Base-by-base conservation (phyloP, 2,888 invertebrate genomes). In the Hofmannophila pseudospretella region DNA sequence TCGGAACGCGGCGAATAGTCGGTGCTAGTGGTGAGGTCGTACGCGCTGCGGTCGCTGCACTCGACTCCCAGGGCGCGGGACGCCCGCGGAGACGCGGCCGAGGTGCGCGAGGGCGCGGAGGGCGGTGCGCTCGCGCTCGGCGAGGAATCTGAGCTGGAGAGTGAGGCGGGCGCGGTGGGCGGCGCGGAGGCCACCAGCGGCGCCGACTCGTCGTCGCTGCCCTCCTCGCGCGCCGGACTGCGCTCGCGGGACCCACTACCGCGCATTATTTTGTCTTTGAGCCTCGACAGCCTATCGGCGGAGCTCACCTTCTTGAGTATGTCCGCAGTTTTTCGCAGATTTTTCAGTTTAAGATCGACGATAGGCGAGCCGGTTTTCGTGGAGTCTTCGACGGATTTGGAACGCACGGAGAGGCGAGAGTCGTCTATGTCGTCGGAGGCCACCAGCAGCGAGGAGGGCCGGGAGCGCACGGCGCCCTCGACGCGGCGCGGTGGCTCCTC, bases 121-220 rank as follows among this genome's bases (percentile, higher is more conserved):
- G n/a, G n/a, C n/a, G n/a, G n/a, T n/a, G n/a, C n/a, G n/a, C n/a
- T n/a, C n/a, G n/a, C n/a, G n/a, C n/a, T n/a, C 28, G 30, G 27
- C 30, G 43, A 29, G 32, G 38, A 44, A 5, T 5, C 4, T 5
- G 19, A 5, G 19, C 4, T 4, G 19, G 4, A 3, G 19, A 5
- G 19, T 5, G 19, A 2, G 30, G 7, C 20, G 36, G 32, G 12
- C 39, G 34, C 27, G 23, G 22, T 12, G 22, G 38, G 22, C 29
- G 42, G 47, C 29, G 74, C 53, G 9, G 82, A 79, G 5, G 87
- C 85, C 46, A 88, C 88, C 4, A 93, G 91, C 41, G 93, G 82
- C 38, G 92, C 92, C 1, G 92, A 91, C 49, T 93, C 93, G 64
- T 92, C 92, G 61, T 92, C 92, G 63, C 89, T 88, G 43, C 72